Base-by-base conservation (phyloP, 2,113 vertebrate genomes). In the Hydropotes inermis region DNA sequence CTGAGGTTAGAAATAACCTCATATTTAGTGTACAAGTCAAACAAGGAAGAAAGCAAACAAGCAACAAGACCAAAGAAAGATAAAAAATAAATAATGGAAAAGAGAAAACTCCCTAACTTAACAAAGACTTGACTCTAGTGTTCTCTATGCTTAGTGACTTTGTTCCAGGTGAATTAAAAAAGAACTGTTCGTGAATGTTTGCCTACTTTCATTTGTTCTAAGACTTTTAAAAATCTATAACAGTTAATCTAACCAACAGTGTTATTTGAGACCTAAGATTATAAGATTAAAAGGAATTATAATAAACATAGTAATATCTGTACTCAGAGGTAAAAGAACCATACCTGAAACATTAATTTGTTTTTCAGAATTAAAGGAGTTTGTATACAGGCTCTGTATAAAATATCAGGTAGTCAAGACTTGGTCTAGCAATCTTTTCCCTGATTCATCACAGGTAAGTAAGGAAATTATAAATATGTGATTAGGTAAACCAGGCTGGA, bases 171-270 rank as follows among this genome's bases (percentile, higher is more conserved):
- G 45, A 94, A 60, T 55, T 91, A 86, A 76, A 27, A 97, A 92
- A 58, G 7, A 86, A 86, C 39, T 39, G 27, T 83, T 88, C 39
- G 9, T n/a, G 58, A 96, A 79, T 55, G 58, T 78, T 64, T 93
- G n/a, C 47, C 54, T 45, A 15, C 21, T 36, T 86, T 79, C 14
- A 13, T 91, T 94, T 89, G 27, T 81, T 91, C 4, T 23, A 67
- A 91, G 95, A 45, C 17, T 84, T 86, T 93, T 89, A 91, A 96
- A 92, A 96, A 74, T 78, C 19, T 82, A 19, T 89, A 60, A 54
- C 25, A 54, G 27, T 86, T 87, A 61, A 81, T 47, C 19, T 76
- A 45, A 43, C 67, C 33, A 47, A 50, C 25, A n/a, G 45, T 64
- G 23, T 76, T 61, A 45, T 83, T 79, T 76, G 87, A 90, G 58